Conservation (phyloP, 2,888 invertebrate species). For the Listrodromus nycthemerus region DNA sequence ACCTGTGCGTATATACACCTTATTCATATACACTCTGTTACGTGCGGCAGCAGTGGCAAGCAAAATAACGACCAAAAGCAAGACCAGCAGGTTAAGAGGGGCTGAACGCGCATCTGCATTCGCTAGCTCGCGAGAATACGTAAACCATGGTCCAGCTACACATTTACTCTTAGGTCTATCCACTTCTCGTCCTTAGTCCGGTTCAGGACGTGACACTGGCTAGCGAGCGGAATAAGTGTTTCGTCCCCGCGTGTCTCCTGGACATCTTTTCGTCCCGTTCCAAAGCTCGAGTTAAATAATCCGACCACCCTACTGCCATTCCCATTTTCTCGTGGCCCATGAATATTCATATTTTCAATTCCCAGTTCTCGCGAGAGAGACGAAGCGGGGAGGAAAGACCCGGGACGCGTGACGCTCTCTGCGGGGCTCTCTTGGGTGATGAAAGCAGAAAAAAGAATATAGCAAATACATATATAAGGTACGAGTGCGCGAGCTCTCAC, state of each 20-base stretch:
- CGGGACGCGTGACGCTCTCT: conserved; percentile 59
- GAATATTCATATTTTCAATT: conserved; percentile 76
- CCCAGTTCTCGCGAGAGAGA: conserved; percentile 23
- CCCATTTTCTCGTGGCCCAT: conserved; percentile 68
- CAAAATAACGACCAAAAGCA: conserved; percentile 10
- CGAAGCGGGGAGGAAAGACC: conserved; percentile 43
- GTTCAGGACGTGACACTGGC: conserved; percentile 60
- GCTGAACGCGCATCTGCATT: conserved; percentile 47
- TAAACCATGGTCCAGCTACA: conserved; percentile 20
- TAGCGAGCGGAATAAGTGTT: conserved; percentile 35
- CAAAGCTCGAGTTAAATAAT: conserved; percentile 74
- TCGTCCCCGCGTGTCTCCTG: conserved; percentile 46
- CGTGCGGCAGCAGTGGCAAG: conserved; percentile 11
- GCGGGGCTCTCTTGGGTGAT: conserved; percentile 56
- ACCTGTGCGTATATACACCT: neutral
- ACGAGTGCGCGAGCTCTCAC: conserved; percentile 26
- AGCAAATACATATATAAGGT: conserved; percentile 50
- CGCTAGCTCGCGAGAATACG: conserved; percentile 32
- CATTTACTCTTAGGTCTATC: conserved; percentile 50
- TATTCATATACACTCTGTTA: neutral
- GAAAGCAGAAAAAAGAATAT: conserved; percentile 55
- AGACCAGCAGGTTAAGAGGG: conserved; percentile 34
- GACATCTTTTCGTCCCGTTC: conserved; percentile 67
- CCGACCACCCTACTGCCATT: conserved; percentile 41
- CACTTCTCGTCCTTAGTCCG: conserved; percentile 60